These are phyloP conservation scores for Rousettus madagascariensis DNA, from an alignment of 2,797 vertebrate species.

Conservation along the genomic window DNA sequence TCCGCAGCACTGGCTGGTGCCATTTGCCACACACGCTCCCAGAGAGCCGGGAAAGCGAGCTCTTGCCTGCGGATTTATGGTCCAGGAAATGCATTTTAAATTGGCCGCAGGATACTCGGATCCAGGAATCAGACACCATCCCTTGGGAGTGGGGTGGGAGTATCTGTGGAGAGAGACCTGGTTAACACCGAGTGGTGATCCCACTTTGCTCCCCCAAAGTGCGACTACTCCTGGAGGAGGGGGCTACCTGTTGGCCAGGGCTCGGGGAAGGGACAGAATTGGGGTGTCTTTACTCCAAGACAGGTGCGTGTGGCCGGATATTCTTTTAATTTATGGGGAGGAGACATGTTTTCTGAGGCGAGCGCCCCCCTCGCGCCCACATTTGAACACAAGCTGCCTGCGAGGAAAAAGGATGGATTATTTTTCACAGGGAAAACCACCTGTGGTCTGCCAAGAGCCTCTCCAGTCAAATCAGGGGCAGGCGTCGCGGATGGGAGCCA, in stretches of 20 bases:
- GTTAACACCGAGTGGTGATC: not conserved
- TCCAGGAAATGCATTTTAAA: constrained; percentile 67
- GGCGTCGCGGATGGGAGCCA: not conserved
- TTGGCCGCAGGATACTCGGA: constrained; percentile 42
- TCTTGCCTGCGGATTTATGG: constrained; percentile 12
- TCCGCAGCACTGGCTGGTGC: not conserved
- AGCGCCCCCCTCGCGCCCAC: not conserved
- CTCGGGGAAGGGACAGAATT: not conserved
- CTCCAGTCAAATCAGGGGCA: not conserved
- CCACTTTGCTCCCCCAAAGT: not conserved
- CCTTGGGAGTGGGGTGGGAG: not conserved
- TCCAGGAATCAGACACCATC: constrained; percentile 11
- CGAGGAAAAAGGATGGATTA: not conserved
- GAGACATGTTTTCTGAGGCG: not conserved
- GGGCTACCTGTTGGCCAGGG: constrained; percentile 54
- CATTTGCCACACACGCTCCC: not conserved
- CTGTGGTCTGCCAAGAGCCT: constrained; percentile 59
- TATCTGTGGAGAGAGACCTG: not conserved
- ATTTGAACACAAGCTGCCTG: not conserved
- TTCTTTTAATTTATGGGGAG: not conserved
- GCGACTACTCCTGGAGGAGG: not conserved
- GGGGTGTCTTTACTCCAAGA: not conserved
- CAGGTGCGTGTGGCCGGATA: not conserved
- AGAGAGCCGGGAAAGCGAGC: not conserved
- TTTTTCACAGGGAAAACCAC: constrained; percentile 42